These are phyloP conservation scores for Gracilinanus agilis DNA, from an alignment of 2,113 vertebrate genomes.

Conservation along the genomic window DNA sequence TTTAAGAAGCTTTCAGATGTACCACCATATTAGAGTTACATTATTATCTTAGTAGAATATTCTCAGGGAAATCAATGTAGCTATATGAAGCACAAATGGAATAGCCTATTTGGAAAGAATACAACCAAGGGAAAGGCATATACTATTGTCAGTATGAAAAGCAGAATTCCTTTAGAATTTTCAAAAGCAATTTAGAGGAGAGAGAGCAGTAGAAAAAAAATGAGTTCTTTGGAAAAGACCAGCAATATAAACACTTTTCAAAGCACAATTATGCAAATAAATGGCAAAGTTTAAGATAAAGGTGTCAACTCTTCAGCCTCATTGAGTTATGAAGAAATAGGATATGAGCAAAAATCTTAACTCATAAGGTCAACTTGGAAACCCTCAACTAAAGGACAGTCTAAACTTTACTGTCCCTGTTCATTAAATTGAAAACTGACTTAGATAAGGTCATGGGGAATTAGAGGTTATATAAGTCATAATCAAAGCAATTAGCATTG, in stretches of 20 bases:
- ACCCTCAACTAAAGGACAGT: conserved; percentile 71
- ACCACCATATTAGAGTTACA: neutral
- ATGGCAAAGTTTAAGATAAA: conserved; percentile 71
- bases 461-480: conserved; percentile 79
- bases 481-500: conserved; percentile 83
- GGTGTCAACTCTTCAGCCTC: conserved; percentile 60
- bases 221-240: conserved; percentile 36
- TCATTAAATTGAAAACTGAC: conserved; percentile 80
- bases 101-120: neutral
- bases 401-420: conserved; percentile 75
- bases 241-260: conserved; percentile 59
- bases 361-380: conserved; percentile 75
- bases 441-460: conserved; percentile 76
- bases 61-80: neutral
- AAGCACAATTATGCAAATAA: conserved; percentile 67
- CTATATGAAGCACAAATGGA: conserved; percentile 9
- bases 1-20: neutral
- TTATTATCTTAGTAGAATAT: no score
- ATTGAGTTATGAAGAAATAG: conserved; percentile 48
- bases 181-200: conserved; percentile 33
- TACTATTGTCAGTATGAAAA: neutral
- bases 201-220: conserved; percentile 3
- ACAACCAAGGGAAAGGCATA: neutral
- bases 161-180: conserved; percentile 26
- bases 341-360: conserved; percentile 70